A percentile compares a stretch with the other conserved stretches of the same genome.
These are phyloP conservation scores for Pheosia gnoma DNA, from an alignment of 2,888 invertebrate species.

Conservation along the genomic window DNA sequence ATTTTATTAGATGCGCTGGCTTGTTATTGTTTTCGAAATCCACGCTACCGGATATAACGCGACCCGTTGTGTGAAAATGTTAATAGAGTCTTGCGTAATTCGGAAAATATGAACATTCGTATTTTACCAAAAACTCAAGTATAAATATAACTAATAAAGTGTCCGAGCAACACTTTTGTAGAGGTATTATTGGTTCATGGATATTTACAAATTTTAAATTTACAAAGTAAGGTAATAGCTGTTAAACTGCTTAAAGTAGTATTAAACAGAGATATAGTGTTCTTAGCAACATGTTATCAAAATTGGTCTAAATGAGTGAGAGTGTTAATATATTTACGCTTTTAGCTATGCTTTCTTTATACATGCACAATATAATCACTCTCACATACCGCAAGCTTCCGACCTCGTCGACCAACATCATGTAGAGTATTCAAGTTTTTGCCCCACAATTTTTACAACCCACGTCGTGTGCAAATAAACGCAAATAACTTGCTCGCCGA, in stretches of 20 bases:
- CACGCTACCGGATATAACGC: constrained; percentile 24
- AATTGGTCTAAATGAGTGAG: no score
- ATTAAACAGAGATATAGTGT: no score
- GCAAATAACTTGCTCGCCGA: constrained; percentile 34
- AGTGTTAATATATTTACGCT: neutral
- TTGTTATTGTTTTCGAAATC: constrained; percentile 33
- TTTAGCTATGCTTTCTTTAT: neutral
- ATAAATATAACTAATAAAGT: no score
- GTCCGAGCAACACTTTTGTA: no score
- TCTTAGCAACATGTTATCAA: no score
- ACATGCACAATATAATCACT: neutral
- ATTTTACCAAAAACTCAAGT: neutral
- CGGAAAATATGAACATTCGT: neutral
- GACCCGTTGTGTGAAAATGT: constrained; percentile 22
- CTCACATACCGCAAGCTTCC: constrained; percentile 17
- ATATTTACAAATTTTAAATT: no score
- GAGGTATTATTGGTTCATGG: no score
- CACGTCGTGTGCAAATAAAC: constrained; percentile 32
- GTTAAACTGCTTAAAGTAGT: no score
- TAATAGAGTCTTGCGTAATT: neutral
- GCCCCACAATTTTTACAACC: constrained; percentile 29
- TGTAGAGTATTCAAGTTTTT: constrained; percentile 26
- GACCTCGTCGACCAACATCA: constrained; percentile 22
- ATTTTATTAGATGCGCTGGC: constrained; percentile 56
- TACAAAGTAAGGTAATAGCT: no score